Percentiles rank a stretch among this genome's conserved stretches.
Evolutionary conservation across 2,888 invertebrate genomes (phyloP).

Genomic region (Unio delphinus): DNA sequence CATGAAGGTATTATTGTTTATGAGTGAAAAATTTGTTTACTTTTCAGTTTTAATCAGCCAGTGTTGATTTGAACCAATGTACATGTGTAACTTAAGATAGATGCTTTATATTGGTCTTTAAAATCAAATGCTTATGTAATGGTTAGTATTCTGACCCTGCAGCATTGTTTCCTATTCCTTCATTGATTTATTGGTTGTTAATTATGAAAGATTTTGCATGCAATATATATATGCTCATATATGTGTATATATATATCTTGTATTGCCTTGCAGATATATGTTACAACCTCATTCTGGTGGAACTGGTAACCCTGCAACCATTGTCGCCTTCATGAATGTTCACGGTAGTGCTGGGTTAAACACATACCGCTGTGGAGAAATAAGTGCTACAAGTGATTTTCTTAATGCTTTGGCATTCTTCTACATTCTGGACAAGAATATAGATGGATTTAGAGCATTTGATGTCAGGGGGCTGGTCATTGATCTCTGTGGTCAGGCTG

Average conservation of each 20-base stretch:
- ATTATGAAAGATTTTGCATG: too few relatives aligned
- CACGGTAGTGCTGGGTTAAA: slow-evolving; percentile 51
- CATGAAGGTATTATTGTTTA: too few relatives aligned
- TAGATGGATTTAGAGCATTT: slow-evolving; percentile 10
- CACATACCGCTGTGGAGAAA: slow-evolving; percentile 51
- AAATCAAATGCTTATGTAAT: too few relatives aligned
- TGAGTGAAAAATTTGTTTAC: too few relatives aligned
- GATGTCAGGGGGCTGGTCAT: slow-evolving; percentile 50
- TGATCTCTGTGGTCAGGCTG: slow-evolving; percentile 60
- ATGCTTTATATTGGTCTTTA: too few relatives aligned
- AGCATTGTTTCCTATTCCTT: too few relatives aligned
- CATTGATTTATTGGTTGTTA: too few relatives aligned
- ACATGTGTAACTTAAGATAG: too few relatives aligned
- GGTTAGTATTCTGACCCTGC: too few relatives aligned
- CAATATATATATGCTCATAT: too few relatives aligned
- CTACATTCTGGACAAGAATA: slow-evolving; percentile 51
- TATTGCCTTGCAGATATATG: slow-evolving; percentile 31
- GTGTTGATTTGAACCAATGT: too few relatives aligned
- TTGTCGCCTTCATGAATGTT: slow-evolving; percentile 52
- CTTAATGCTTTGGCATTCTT: slow-evolving; percentile 67
- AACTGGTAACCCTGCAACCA: slow-evolving; percentile 45
- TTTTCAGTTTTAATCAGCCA: too few relatives aligned
- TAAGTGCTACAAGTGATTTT: slow-evolving; percentile 52
- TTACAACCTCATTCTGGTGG: slow-evolving; percentile 18
- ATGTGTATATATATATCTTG: background rate